Base-by-base conservation (phyloP, 1,140 invertebrate species). In the Eubasilissa regina region DNA sequence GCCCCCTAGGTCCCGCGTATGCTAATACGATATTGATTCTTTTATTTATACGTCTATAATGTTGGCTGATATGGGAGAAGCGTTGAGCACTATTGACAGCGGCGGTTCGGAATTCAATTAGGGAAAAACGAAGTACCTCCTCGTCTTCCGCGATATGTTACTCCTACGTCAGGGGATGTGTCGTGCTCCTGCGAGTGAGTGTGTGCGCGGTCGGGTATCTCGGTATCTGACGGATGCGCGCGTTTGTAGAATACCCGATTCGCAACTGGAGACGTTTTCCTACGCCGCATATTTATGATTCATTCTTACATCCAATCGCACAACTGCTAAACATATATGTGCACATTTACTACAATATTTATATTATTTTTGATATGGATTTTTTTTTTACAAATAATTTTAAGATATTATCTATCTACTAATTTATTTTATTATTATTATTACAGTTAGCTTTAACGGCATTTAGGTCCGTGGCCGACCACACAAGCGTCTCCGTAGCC, bases 21-120 rank as follows among this genome's bases (percentile, higher is more conserved):
- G 81, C 81, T 83, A 83, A 83, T 83, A 83, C 81, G 81, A 83
- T 83, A 83, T 83, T 83, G 81, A 83, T 83, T 83, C 81, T 80
- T 83, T 83, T 83, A 83, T 83, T 83, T 83, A 80, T 83, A 83
- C 76, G 81, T 77, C 79, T 83, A 77, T 81, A 79, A 81, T 81
- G 73, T 81, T 68, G 72, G 73, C 77, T 81, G 80, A 81, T 81
- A 79, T 77, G 77, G 74, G 72, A 78, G 68, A 77, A 62, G 47
- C 76, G 72, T 79, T 79, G 75, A 78, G 60, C 73, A 78, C 44
- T 73, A 70, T 74, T 75, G 78, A 80, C 78, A 78, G 75, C 79
- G 62, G 58, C 75, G 80, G 80, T 77, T 81, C 77, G 68, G 80
- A 66, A 81, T 81, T 81, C 80, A 81, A 81, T 81, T 81, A 81